Evolutionary conservation across 2,113 vertebrate species (phyloP).

Genomic region (Alosa alosa): DNA sequence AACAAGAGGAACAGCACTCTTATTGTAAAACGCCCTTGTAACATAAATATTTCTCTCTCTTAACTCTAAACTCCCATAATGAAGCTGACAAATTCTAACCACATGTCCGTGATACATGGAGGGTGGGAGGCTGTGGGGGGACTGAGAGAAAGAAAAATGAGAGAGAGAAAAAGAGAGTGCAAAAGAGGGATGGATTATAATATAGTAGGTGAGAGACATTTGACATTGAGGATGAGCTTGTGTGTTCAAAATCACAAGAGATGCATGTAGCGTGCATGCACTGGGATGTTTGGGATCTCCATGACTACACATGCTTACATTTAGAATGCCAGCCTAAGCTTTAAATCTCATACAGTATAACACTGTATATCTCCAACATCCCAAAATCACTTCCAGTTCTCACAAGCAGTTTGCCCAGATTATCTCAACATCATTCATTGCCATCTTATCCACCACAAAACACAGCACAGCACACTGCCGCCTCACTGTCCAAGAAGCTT

Average conservation of each 20-base stretch:
- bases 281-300: neutral
- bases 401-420: neutral
- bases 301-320: neutral
- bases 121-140: constrained; percentile 12
- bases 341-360: neutral
- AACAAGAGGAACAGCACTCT: constrained; percentile 83
- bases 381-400: neutral
- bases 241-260: neutral
- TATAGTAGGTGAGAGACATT: neutral
- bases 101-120: constrained; percentile 65
- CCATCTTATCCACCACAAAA: neutral
- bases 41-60: constrained; percentile 81
- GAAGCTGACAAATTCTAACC: constrained; percentile 75
- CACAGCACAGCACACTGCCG: neutral
- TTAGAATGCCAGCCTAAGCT: neutral
- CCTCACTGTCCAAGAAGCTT: neutral
- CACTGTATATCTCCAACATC: neutral
- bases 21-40: constrained; percentile 82
- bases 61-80: constrained; percentile 77
- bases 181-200: neutral
- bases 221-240: neutral
- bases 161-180: constrained; percentile 7
- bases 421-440: neutral
- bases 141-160: neutral
- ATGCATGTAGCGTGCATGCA: neutral